Percentiles rank a stretch among this genome's conserved stretches.
These are phyloP conservation scores for Therioaphis trifolii DNA, from an alignment of 2,888 invertebrate species.

Conservation along the genomic window DNA sequence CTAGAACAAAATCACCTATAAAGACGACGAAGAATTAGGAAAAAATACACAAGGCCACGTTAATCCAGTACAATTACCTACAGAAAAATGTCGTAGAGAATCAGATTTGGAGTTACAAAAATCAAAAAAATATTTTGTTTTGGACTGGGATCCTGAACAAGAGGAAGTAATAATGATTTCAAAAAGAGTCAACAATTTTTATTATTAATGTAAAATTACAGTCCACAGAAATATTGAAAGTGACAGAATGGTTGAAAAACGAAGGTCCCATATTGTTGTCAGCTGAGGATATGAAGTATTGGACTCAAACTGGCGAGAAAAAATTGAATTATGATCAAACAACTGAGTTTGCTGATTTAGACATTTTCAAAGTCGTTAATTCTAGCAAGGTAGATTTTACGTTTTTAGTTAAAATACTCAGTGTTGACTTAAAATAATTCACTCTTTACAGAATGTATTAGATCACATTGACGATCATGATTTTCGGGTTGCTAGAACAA, in stretches of 20 bases:
- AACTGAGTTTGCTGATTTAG: slow-evolving; percentile 79
- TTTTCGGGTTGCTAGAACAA: slow-evolving; percentile 81
- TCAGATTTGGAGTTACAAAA: slow-evolving; percentile 75
- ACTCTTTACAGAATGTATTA: slow-evolving; percentile 79
- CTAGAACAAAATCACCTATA: slow-evolving; percentile 83
- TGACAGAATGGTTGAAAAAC: slow-evolving; percentile 69
- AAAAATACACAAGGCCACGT: slow-evolving; percentile 84
- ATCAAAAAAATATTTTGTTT: slow-evolving; percentile 41
- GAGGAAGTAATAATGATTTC: slow-evolving; percentile 18
- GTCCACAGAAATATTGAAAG: slow-evolving; percentile 69
- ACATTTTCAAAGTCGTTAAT: slow-evolving; percentile 78
- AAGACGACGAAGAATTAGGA: slow-evolving; percentile 85
- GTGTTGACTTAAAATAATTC: not conserved
- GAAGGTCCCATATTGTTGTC: slow-evolving; percentile 68
- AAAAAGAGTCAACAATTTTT: not conserved
- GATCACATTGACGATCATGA: slow-evolving; percentile 83
- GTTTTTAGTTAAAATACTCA: slow-evolving; percentile 9
- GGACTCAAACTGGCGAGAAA: slow-evolving; percentile 76
- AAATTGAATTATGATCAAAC: slow-evolving; percentile 82
- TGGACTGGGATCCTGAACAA: slow-evolving; percentile 58
- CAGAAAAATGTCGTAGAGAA: slow-evolving; percentile 86
- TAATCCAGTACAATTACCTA: slow-evolving; percentile 82
- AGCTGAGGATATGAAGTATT: slow-evolving; percentile 71
- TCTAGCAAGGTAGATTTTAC: slow-evolving; percentile 76
- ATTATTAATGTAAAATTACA: slow-evolving; percentile 64